Percentiles rank a stretch among this genome's conserved stretches.
phyloP scores from a whole-genome alignment of 2,888 invertebrate genomes.

The Harpalus rubripes region DNA sequence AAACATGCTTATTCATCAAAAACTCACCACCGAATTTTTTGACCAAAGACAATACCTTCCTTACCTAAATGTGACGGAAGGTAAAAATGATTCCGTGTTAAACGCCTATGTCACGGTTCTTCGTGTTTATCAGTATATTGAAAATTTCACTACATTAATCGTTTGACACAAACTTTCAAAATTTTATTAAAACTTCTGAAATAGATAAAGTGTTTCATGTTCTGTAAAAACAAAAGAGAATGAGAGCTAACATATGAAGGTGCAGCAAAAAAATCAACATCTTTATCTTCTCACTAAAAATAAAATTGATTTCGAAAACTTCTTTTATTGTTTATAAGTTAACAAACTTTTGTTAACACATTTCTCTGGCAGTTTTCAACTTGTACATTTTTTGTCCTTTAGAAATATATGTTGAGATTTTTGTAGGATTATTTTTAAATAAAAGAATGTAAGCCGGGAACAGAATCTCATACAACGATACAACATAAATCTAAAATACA shows the following conservation, averaged over 20 bases:
- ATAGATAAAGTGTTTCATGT: no score
- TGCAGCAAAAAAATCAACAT: not conserved
- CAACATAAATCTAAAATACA: constrained; percentile 3
- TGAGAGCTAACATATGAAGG: not conserved
- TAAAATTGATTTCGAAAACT: not conserved
- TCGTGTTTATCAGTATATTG: no score
- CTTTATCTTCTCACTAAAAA: not conserved
- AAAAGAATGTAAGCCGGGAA: not conserved
- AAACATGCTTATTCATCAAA: no score
- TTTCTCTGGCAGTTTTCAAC: constrained; percentile 9
- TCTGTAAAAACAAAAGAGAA: no score
- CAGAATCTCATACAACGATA: not conserved
- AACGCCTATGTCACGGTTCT: no score
- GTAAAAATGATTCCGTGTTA: no score
- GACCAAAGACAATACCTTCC: no score
- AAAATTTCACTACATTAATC: no score
- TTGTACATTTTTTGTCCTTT: not conserved
- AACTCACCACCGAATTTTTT: no score
- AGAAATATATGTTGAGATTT: not conserved
- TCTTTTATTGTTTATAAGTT: constrained; percentile 8
- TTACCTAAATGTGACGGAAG: no score
- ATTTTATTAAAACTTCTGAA: no score
- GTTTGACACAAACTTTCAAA: no score
- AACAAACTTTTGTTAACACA: constrained; percentile 11
- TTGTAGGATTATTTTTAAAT: not conserved